phyloP scores from a whole-genome alignment of 2,888 invertebrate species.

The Epirrhoe alternata region DNA sequence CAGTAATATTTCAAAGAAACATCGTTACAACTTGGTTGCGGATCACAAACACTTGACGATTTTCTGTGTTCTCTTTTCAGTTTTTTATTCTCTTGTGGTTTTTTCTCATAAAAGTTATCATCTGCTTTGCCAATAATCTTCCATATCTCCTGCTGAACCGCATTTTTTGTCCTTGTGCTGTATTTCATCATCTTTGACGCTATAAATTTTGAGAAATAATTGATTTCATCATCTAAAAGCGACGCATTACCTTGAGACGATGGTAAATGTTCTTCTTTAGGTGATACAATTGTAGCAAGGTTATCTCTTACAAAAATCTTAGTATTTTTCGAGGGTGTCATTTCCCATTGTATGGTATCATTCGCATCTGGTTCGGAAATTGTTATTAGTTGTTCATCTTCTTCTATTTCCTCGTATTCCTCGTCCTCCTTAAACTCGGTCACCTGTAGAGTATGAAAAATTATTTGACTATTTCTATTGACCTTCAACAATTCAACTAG shows the following conservation, averaged over 20 bases:
- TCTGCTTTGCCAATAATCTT: constrained; percentile 64
- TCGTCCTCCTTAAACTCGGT: constrained; percentile 4
- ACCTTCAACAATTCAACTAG: too few species aligned
- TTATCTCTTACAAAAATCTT: neutral
- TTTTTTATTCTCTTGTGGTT: constrained; percentile 37
- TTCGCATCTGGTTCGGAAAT: neutral
- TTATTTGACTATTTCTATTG: too few species aligned
- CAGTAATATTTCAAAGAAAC: constrained; percentile 16
- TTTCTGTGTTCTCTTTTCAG: constrained; percentile 40
- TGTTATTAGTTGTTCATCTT: neutral
- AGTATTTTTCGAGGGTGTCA: neutral
- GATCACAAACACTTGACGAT: neutral
- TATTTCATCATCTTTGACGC: constrained; percentile 63
- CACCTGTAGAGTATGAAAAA: too few species aligned
- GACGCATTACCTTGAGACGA: neutral
- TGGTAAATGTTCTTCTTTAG: neutral
- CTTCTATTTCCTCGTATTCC: neutral
- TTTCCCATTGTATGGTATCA: too few species aligned
- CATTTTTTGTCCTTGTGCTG: constrained; percentile 51
- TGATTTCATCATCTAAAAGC: constrained; percentile 52
- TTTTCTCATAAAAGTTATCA: constrained; percentile 49
- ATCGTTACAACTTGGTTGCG: constrained; percentile 15
- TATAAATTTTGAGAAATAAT: constrained; percentile 57
- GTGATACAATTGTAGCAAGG: neutral
- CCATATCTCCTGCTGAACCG: constrained; percentile 61